phyloP scores from a whole-genome alignment of 2,113 vertebrate species.

The Lasiurus cinereus region DNA sequence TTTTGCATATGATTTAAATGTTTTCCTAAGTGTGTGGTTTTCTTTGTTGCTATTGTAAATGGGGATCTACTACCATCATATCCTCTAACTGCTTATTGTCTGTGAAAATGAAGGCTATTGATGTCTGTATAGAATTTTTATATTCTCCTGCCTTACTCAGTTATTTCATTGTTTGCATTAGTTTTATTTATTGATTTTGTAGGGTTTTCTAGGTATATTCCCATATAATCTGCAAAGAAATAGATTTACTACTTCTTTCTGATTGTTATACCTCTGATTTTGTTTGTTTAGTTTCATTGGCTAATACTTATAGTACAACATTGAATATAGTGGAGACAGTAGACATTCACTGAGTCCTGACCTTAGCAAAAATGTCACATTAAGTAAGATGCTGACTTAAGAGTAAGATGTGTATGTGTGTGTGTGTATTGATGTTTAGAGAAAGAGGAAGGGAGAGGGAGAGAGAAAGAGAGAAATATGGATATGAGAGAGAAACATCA shows the following conservation, averaged over 20 bases:
- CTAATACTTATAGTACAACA: not conserved
- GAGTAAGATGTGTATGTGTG: not conserved
- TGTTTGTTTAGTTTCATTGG: not conserved
- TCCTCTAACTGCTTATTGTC: not conserved
- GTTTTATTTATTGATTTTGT: not conserved
- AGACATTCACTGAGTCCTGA: not conserved
- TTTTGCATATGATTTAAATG: not conserved
- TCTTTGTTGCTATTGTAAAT: not conserved
- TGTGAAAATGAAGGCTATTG: not conserved
- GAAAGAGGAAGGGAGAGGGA: no score
- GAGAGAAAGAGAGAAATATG: no score
- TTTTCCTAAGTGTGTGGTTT: not conserved
- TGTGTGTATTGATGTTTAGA: not conserved
- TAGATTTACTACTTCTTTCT: not conserved
- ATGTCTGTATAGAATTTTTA: not conserved
- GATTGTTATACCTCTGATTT: not conserved
- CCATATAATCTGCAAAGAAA: not conserved
- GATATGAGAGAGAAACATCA: no score
- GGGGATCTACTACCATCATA: not conserved
- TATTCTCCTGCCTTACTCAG: not conserved
- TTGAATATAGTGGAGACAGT: not conserved
- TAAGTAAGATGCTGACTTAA: not conserved
- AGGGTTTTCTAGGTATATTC: not conserved
- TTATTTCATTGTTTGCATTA: not conserved
- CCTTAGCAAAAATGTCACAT: no score